These are phyloP conservation scores for Lacanobia wlatinum DNA, from an alignment of 2,888 invertebrate species.

Conservation along the genomic window DNA sequence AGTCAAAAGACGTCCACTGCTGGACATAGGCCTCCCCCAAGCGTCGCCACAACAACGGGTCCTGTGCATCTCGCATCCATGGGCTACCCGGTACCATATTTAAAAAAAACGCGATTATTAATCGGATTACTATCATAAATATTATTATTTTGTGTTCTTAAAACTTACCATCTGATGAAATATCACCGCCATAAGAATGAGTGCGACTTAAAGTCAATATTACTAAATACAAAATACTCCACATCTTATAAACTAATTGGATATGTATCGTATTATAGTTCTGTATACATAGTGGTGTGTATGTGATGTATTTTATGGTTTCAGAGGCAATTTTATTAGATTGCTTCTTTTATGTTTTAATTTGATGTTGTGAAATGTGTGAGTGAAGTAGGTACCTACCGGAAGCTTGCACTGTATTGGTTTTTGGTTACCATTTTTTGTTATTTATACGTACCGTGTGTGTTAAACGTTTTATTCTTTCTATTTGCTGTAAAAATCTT, in stretches of 20 bases:
- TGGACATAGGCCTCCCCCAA: no score
- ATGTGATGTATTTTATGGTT: slow-evolving; percentile 29
- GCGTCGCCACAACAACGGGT: no score
- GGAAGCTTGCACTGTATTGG: neutral
- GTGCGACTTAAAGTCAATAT: slow-evolving; percentile 21
- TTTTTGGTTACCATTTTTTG: no score
- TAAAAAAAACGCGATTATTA: no score
- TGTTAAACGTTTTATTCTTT: no score
- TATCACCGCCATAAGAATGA: neutral
- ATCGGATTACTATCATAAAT: no score
- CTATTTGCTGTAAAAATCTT: no score
- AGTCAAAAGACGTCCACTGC: no score
- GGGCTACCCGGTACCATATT: no score
- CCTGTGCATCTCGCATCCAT: no score
- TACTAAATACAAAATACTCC: slow-evolving; percentile 37
- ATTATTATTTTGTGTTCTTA: no score
- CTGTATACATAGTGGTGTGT: neutral
- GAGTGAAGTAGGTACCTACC: neutral
- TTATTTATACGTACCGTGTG: no score
- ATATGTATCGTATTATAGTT: neutral
- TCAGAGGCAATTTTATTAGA: neutral
- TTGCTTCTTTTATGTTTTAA: slow-evolving; percentile 25
- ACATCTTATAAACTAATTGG: slow-evolving; percentile 35
- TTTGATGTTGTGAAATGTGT: slow-evolving; percentile 40
- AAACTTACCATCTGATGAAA: slow-evolving; percentile 33